These are phyloP conservation scores for Lasiurus borealis DNA, from an alignment of 2,113 vertebrate species.

Conservation along the genomic window DNA sequence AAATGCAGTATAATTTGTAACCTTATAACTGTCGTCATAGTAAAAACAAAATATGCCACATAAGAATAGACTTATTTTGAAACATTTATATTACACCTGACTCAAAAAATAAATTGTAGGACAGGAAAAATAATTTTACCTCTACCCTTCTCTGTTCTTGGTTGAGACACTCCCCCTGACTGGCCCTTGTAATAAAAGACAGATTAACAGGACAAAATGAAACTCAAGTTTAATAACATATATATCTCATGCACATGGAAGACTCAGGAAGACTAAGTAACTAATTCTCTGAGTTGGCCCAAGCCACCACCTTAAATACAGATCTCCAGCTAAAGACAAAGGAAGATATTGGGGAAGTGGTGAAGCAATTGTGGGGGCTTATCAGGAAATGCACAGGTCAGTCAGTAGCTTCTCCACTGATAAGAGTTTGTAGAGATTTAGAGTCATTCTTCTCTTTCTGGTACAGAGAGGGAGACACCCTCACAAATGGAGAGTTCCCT, in stretches of 20 bases:
- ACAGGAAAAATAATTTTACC: background rate
- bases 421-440: background rate
- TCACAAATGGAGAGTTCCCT: background rate
- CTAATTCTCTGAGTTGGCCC: background rate
- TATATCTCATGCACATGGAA: background rate
- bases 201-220: background rate
- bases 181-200: background rate
- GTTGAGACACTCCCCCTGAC: background rate
- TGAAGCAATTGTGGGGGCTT: background rate
- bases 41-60: conserved; percentile 7
- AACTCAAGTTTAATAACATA: background rate
- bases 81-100: background rate
- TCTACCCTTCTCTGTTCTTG: background rate
- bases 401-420: background rate
- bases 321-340: background rate
- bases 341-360: background rate
- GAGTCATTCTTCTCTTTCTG: background rate
- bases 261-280: background rate
- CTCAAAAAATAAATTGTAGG: background rate
- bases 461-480: background rate
- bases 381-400: background rate
- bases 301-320: background rate
- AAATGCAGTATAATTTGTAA: conserved; percentile 22
- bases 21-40: background rate
- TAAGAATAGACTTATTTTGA: conserved; percentile 2